Percentiles rank a stretch among this genome's conserved stretches.
Conservation (phyloP, 2,797 vertebrate genomes). For the Crax fasciolata region DNA sequence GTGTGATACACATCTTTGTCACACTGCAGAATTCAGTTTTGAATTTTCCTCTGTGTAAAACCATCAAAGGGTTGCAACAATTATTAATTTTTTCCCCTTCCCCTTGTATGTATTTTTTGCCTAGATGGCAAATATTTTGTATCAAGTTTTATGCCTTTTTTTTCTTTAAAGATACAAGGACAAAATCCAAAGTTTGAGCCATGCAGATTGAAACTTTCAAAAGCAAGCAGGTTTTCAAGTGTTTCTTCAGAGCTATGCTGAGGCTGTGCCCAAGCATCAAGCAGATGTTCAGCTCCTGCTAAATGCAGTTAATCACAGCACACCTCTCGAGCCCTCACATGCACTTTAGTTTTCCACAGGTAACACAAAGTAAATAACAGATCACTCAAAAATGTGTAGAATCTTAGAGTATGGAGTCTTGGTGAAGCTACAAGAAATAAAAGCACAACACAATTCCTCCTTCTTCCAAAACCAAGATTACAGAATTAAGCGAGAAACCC, state of each 20-base stretch:
- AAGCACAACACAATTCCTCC: background rate
- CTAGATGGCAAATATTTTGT: constrained; percentile 4
- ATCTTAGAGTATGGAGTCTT: background rate
- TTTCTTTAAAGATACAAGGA: background rate
- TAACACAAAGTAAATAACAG: background rate
- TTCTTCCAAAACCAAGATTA: background rate
- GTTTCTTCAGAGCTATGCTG: constrained; percentile 39
- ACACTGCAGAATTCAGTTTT: constrained; percentile 40
- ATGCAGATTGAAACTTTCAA: constrained; percentile 37
- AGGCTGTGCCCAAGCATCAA: background rate
- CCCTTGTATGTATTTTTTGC: constrained; percentile 15
- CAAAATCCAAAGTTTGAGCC: background rate
- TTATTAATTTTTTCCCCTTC: background rate
- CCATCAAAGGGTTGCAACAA: background rate
- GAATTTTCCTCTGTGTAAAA: constrained; percentile 49
- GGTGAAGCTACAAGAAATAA: background rate
- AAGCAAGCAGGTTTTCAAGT: constrained; percentile 36
- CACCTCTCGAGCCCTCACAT: constrained; percentile 43
- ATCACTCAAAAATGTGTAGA: background rate
- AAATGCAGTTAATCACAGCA: constrained; percentile 40
- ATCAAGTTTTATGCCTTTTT: constrained; percentile 3
- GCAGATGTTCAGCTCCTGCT: constrained; percentile 66
- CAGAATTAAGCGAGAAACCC: background rate
- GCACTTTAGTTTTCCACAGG: constrained; percentile 47
- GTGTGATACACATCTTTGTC: constrained; percentile 32